Evolutionary conservation across 2,113 vertebrate genomes (phyloP), one percentile per base, ranked within the genome.

Genomic region (Riparia riparia): DNA sequence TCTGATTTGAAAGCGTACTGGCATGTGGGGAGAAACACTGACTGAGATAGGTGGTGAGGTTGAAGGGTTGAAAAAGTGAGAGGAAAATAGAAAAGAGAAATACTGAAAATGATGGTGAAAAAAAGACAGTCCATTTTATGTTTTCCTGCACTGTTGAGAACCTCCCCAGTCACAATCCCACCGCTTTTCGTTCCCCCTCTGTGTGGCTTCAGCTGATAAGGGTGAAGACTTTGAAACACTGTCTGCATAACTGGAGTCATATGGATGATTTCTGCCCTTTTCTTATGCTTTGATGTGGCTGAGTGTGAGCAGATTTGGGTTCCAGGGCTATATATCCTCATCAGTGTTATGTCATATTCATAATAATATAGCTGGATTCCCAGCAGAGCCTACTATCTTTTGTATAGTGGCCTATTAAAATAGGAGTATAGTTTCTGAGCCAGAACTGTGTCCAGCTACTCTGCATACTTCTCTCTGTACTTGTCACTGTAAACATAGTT

Each of bases 201-300:
- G 0, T 60, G 14, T 47, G 49, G 34, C 74, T 88, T 82, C 64
- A 90, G 22, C 65, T 91, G 65, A 74, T 81, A 65, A 65, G 78
- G 54, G 21, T 3, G 0, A 53, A 37, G 45, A 18, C n/a, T 83
- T 61, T 76, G 49, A 65, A 71, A 42, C 7, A 57, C 19, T 37
- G 16, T 56, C 47, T 79, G 25, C 20, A 0, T 31, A 20, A 41
- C 14, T 47, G 45, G 54, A 72, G 47, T 54, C 44, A 58, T 26
- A 29, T 5, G 6, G 32, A 26, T 89, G 29, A 68, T 24, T 71
- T 69, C 17, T 83, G 18, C 77, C 22, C n/a, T 89, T 86, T 77
- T 65, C 28, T 49, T 47, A 26, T 0, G 0, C 47, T 87, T 77
- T 58, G 58, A 41, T 0, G 1, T 66, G 50, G 9, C 25, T 0